Evolutionary conservation across 1,140 invertebrate genomes (phyloP).

Genomic region (Mycetomoellerius zeteki): DNA sequence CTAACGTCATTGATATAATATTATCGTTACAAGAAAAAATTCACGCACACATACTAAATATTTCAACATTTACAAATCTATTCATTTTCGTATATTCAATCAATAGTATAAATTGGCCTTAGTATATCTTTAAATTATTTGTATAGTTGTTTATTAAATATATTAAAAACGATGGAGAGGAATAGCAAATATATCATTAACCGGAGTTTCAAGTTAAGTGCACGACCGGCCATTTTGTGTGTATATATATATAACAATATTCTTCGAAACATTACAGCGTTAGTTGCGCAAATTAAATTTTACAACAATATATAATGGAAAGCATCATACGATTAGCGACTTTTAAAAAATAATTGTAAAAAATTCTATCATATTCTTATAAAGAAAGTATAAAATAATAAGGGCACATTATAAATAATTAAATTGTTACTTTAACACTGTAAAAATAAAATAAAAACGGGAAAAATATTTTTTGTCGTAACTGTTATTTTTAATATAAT

Average conservation of each 20-base stretch:
- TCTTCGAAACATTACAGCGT: slow-evolving; percentile 23
- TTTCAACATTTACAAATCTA: background rate
- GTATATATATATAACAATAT: slow-evolving; percentile 2
- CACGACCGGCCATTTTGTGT: slow-evolving; percentile 5
- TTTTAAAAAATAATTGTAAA: slow-evolving; percentile 39
- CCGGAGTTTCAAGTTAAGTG: slow-evolving; percentile 15
- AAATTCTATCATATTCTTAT: slow-evolving; percentile 18
- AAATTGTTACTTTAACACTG: background rate
- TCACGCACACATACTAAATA: background rate
- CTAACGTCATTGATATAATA: background rate
- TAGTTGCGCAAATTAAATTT: slow-evolving; percentile 37
- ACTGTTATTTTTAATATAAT: slow-evolving; percentile 10
- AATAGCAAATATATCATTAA: slow-evolving; percentile 23
- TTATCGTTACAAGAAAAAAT: background rate
- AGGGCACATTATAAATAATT: background rate
- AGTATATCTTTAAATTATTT: background rate
- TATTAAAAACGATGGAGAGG: background rate
- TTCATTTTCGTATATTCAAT: background rate
- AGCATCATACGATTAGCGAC: background rate
- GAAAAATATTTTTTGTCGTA: slow-evolving; percentile 9
- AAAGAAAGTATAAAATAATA: background rate
- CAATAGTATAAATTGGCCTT: background rate
- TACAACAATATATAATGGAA: slow-evolving; percentile 49
- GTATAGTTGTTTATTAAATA: background rate
- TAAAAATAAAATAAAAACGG: background rate